Evolutionary conservation across 2,888 invertebrate genomes (phyloP).

Genomic region (Cosmorhoe ocellata): DNA sequence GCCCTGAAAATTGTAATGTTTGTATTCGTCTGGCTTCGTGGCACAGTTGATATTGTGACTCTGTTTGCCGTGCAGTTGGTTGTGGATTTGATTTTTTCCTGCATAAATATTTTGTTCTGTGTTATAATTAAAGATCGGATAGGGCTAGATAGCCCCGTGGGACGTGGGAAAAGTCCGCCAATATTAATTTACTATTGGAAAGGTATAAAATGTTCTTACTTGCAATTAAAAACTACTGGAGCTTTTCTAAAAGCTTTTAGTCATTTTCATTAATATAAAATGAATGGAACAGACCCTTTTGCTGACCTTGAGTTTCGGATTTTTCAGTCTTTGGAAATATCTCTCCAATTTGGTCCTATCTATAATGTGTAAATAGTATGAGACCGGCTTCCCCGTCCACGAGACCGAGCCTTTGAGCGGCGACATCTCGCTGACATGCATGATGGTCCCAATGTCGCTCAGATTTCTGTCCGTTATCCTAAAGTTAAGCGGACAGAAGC

Average conservation of each 20-base stretch:
- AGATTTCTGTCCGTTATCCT: conserved; percentile 98
- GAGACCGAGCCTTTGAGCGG: conserved; percentile 97
- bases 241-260: conserved; percentile 25
- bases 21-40: too few species aligned
- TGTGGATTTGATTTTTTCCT: too few species aligned
- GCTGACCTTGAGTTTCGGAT: conserved; percentile 89
- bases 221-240: conserved; percentile 7
- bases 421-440: conserved; percentile 98
- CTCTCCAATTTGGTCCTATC: conserved; percentile 98
- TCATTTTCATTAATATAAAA: conserved; percentile 31
- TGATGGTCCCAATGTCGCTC: conserved; percentile 98
- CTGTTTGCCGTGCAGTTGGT: too few species aligned
- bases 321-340: conserved; percentile 97
- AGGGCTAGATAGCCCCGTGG: too few species aligned
- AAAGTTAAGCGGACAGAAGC: conserved; percentile 99
- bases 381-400: conserved; percentile 99
- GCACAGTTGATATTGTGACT: too few species aligned
- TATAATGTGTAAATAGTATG: conserved; percentile 98
- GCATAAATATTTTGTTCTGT: too few species aligned
- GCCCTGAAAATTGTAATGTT: conserved; percentile 42
- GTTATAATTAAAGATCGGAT: too few species aligned
- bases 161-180: too few species aligned
- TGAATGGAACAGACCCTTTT: conserved; percentile 81
- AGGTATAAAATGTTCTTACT: background rate
- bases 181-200: too few species aligned